Conservation (phyloP, 2,113 vertebrate species). For the Okapia johnstoni region DNA sequence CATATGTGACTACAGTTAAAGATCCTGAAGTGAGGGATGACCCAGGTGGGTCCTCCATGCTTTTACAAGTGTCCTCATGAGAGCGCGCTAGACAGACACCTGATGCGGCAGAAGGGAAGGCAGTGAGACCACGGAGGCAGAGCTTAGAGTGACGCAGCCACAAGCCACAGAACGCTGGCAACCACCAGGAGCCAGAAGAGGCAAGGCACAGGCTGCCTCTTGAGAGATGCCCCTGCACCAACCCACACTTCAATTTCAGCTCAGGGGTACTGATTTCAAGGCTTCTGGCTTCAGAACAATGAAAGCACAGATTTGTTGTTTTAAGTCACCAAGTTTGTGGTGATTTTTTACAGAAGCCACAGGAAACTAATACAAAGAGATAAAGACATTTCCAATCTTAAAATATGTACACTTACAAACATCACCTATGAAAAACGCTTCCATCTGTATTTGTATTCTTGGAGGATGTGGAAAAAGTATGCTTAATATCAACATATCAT, state of each 20-base stretch:
- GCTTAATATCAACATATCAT: background rate
- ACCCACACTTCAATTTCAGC: background rate
- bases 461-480: background rate
- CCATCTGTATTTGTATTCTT: background rate
- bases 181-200: background rate
- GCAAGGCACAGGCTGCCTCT: background rate
- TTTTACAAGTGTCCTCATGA: background rate
- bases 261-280: background rate
- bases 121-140: background rate
- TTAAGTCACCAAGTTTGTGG: background rate
- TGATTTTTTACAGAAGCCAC: background rate
- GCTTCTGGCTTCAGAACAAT: background rate
- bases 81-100: background rate
- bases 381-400: background rate
- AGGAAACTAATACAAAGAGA: background rate
- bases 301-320: background rate
- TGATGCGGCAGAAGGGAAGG: background rate
- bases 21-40: background rate
- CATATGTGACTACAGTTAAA: background rate
- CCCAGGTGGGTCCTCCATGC: background rate
- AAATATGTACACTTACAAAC: background rate
- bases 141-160: rapidly evolving
- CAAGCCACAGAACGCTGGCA: too few species aligned
- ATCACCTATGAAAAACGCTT: background rate
- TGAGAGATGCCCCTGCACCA: background rate